Conservation (phyloP, 2,888 invertebrate genomes). For the Willowsia nigromaculata region DNA sequence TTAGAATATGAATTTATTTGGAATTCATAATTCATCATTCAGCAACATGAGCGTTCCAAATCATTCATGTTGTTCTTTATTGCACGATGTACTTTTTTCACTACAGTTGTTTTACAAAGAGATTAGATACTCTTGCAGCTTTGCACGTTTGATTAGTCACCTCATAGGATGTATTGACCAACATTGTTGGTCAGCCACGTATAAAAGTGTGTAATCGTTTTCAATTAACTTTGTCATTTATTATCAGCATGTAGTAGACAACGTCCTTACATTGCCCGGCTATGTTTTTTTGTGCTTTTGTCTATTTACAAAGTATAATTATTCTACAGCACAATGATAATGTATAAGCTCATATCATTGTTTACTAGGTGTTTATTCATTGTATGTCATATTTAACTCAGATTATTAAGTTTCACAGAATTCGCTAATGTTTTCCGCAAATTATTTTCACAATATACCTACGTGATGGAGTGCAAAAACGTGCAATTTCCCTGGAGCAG, state of each 20-base stretch:
- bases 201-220: conserved; percentile 29
- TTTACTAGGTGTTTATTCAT: background rate
- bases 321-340: no score
- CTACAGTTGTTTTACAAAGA: background rate
- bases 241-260: conserved; percentile 1
- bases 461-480: no score
- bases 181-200: conserved; percentile 19
- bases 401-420: no score
- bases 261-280: background rate
- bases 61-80: background rate
- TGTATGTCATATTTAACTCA: background rate
- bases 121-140: no score
- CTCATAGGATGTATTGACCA: background rate
- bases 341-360: background rate
- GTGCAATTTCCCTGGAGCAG: no score
- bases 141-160: background rate
- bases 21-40: no score
- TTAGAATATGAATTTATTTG: no score
- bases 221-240: conserved; percentile 46
- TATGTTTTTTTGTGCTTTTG: background rate
- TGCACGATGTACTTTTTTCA: background rate
- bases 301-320: background rate
- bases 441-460: no score
- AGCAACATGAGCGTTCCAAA: no score
- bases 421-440: no score